Evolutionary conservation across 2,888 invertebrate species (phyloP), one percentile per base, ranked within the genome.

Genomic region (Tyria jacobaeae): DNA sequence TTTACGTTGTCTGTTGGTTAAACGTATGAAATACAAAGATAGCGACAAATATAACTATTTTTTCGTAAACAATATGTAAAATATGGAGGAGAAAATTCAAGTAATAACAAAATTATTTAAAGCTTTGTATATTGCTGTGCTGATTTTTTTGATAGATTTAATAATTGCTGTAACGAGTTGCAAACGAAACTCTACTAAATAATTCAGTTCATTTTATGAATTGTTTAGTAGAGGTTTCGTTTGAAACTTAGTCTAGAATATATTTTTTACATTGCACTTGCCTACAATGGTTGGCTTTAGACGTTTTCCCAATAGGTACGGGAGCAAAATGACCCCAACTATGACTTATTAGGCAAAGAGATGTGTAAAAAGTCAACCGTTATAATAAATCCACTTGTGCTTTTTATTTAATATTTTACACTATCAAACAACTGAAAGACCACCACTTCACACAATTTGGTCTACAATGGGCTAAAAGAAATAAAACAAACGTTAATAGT

Each of bases 71-170:
- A 77, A 80, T 61, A 60, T 75, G 69, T 73, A 76, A 67, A 51
- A 69, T 70, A 49, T 67, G 69, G 79, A 71, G 71, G 68, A 60
- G 72, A 73, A 78, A 77, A 79, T 75, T 69, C 71, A 64, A 73
- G 68, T 74, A 81, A 82, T 77, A 67, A 75, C 71, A 78, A 76
- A 82, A 76, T 81, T 77, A 82, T 80, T 75, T 79, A 75, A 79
- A 76, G 84, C 83, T 84, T 83, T 84, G 83, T 83, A 83, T 35
- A 81, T 82, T 79, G 82, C 82, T 70, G 69, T 71, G 79, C 79
- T 78, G 73, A 74, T 79, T 78, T 78, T 66, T 76, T 70, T 73
- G 62, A 66, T 75, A 75, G 63, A 71, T 58, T 64, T 66, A 73
- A 56, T 70, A 51, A 66, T 76, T 78, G 74, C 78, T 81, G 78